phyloP scores from a whole-genome alignment of 2,888 invertebrate genomes.

The Prosopocoilus inquinatus region DNA sequence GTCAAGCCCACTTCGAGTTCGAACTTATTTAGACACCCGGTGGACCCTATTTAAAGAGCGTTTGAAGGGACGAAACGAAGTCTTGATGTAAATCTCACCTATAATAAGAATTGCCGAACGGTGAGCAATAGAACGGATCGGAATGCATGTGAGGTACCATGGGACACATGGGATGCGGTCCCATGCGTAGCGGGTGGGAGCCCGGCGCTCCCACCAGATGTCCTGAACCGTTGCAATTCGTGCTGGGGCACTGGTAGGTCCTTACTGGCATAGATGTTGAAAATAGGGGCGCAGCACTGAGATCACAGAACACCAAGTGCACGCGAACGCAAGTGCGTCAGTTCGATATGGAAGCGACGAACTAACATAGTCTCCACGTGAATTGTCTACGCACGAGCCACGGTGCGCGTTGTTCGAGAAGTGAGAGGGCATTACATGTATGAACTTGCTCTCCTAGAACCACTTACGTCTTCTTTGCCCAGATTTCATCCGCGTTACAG shows the following conservation, averaged over 20 bases:
- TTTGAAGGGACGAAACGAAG: too few relatives aligned
- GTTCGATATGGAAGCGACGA: slow-evolving; percentile 1
- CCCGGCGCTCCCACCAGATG: slow-evolving; percentile 45
- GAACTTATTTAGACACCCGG: too few relatives aligned
- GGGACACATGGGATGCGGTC: slow-evolving; percentile 47
- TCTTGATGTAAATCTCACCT: slow-evolving; percentile 47
- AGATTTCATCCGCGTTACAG: not conserved
- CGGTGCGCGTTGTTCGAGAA: slow-evolving; percentile 1
- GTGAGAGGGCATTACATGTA: slow-evolving; percentile 2
- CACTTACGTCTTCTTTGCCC: not conserved
- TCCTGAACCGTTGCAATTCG: slow-evolving; percentile 45
- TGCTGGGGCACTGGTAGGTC: slow-evolving; percentile 28
- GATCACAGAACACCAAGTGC: slow-evolving; percentile 8
- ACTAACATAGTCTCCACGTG: slow-evolving; percentile 4
- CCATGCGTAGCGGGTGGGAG: slow-evolving; percentile 42
- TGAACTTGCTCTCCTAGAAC: slow-evolving; percentile 4
- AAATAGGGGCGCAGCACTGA: slow-evolving; percentile 8
- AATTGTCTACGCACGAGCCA: slow-evolving; percentile 5
- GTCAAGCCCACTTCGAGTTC: too few relatives aligned
- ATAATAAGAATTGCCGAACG: slow-evolving; percentile 59
- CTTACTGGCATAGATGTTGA: slow-evolving; percentile 27
- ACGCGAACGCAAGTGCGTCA: slow-evolving; percentile 1
- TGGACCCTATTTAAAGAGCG: too few relatives aligned
- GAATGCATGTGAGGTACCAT: slow-evolving; percentile 51
- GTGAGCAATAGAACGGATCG: slow-evolving; percentile 60